phyloP scores from a whole-genome alignment of 2,113 vertebrate species.

The Microtus ochrogaster region DNA sequence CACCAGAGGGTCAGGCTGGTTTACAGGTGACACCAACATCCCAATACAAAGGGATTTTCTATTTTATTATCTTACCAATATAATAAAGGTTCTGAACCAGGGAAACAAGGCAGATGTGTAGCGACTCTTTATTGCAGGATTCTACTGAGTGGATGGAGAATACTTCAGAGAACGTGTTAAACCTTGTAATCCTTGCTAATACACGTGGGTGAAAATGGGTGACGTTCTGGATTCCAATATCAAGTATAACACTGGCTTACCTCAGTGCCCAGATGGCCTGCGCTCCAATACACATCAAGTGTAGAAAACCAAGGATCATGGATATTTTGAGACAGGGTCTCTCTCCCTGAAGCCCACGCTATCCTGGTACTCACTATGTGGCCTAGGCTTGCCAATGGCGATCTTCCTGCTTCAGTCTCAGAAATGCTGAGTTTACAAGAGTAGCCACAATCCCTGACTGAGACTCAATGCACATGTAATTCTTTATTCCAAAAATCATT shows the following conservation, averaged over 20 bases:
- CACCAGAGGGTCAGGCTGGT: background rate
- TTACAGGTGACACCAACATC: background rate
- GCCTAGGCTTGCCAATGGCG: background rate
- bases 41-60: background rate
- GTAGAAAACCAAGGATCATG: background rate
- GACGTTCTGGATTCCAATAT: background rate
- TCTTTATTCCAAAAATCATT: background rate
- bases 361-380: background rate
- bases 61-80: too few relatives aligned
- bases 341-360: background rate
- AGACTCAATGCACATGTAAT: background rate
- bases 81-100: background rate
- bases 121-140: background rate
- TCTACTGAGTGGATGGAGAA: background rate
- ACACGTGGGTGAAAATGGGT: background rate
- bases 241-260: background rate
- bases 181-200: constrained; percentile 12
- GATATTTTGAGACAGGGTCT: background rate
- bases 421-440: background rate
- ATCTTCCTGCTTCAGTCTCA: background rate
- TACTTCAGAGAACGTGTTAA: background rate
- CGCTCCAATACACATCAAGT: background rate
- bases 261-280: constrained; percentile 1
- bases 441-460: too few relatives aligned
- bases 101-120: background rate